Base-by-base conservation (phyloP, 1,140 invertebrate genomes). In the Holcopasites calliopsidis region DNA sequence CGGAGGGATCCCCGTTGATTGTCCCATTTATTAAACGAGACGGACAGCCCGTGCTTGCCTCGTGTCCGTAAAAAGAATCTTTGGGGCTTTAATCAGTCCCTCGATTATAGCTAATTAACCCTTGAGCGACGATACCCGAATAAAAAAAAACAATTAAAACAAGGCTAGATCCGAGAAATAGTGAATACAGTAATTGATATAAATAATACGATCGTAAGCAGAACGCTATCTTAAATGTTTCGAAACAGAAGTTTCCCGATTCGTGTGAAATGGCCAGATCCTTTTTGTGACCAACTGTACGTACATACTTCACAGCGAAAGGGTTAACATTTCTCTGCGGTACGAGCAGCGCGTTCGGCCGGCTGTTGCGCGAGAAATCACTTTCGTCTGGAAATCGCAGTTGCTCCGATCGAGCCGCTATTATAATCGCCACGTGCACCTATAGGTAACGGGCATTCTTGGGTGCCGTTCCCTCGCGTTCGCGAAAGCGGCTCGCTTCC, bases 11-110 rank as follows among this genome's bases (percentile, higher is more conserved):
- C 47, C 70, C 23, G 50, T 72, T 72, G 70, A 72, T 50, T 50
- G 58, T 54, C n/a, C 58, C 52, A 72, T 72, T 72, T 72, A 58
- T 72, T 72, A 64, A 72, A 72, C 70, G 47, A 42, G n/a, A 42
- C 70, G 35, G 35, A 35, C 11, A 31, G 26, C 26, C 16, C 13
- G 35, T 54, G 60, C 28, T 18, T 47, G 33, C 35, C 11, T 33
- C 18, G 38, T 35, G 18, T n/a, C 61, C 7, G 2, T 11, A 60
- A 40, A 71, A 71, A 71, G 31, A 26, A 38, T 58, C 31, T 21
- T 18, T 11, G 6, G 60, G 38, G 18, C 33, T 61, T 18, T 71
- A 71, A 71, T 71, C 62, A 11, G 11, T 61, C 44, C 7, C 44
- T 40, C 44, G 42, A 72, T 72, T 62, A 62, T 40, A 33, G 57